These are phyloP conservation scores for Tragelaphus scriptus DNA, from an alignment of 2,113 vertebrate species.

Conservation along the genomic window DNA sequence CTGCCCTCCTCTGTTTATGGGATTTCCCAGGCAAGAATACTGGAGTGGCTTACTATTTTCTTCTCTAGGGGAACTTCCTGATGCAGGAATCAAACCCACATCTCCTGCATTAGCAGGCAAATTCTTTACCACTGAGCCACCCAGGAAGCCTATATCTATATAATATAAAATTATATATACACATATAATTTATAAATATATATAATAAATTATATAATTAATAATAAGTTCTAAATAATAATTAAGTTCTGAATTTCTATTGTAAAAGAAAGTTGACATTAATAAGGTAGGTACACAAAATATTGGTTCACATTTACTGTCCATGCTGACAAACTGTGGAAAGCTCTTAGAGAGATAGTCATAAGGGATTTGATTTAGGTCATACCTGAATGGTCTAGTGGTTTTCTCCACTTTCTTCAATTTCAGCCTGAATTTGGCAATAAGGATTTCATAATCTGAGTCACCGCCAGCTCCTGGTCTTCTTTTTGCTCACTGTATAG, in stretches of 20 bases:
- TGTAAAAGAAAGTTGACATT: not conserved
- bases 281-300: not conserved
- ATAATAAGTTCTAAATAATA: too few species aligned
- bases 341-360: not conserved
- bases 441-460: too few species aligned
- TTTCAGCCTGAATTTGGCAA: too few species aligned
- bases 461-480: fast-evolving
- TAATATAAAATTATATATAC: not conserved
- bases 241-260: not conserved
- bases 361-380: too few species aligned
- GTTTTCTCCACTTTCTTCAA: too few species aligned
- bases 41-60: not conserved
- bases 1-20: not conserved
- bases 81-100: not conserved
- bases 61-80: not conserved
- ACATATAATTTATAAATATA: not conserved
- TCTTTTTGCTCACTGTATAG: too few species aligned
- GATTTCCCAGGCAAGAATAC: not conserved
- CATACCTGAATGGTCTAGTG: too few species aligned
- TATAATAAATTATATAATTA: not conserved
- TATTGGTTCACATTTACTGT: not conserved
- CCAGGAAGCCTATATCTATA: not conserved
- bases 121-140: not conserved
- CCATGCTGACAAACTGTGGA: not conserved
- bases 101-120: not conserved